Evolutionary conservation across 2,113 vertebrate species (phyloP).

Genomic region (Nycticebus coucang): DNA sequence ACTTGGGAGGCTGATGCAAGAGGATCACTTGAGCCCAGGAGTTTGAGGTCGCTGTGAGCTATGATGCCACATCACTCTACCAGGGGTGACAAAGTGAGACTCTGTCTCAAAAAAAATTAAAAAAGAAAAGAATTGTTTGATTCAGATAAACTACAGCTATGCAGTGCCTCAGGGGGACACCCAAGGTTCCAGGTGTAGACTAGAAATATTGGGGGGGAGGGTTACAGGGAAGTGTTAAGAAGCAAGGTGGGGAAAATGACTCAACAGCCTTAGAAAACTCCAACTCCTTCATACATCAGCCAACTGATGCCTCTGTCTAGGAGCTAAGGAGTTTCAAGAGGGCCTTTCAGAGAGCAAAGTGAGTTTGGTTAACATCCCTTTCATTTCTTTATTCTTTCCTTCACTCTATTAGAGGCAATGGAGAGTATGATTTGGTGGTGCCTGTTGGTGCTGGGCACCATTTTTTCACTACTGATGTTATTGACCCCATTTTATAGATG

Average conservation of each 20-base stretch:
- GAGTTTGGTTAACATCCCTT: background rate
- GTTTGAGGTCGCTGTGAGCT: too few species aligned
- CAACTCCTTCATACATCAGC: background rate
- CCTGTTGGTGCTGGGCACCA: background rate
- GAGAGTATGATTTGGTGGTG: background rate
- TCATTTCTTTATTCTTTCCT: background rate
- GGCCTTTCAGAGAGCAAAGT: background rate
- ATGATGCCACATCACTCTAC: too few species aligned
- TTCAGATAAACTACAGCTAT: background rate
- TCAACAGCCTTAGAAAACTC: background rate
- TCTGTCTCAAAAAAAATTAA: too few species aligned
- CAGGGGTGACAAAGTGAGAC: too few species aligned
- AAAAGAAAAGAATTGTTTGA: background rate
- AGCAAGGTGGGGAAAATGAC: background rate
- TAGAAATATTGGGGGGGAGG: too few species aligned
- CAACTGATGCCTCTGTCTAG: background rate
- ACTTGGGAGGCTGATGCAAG: too few species aligned
- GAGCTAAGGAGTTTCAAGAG: background rate
- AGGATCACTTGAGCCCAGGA: too few species aligned
- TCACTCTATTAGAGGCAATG: background rate
- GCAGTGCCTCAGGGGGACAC: fast-evolving
- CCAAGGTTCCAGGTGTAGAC: background rate
- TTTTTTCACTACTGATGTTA: background rate
- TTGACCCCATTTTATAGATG: background rate
- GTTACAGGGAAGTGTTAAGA: background rate